These are phyloP conservation scores for Paratilapia polleni DNA, from an alignment of 2,113 vertebrate genomes.

Conservation along the genomic window DNA sequence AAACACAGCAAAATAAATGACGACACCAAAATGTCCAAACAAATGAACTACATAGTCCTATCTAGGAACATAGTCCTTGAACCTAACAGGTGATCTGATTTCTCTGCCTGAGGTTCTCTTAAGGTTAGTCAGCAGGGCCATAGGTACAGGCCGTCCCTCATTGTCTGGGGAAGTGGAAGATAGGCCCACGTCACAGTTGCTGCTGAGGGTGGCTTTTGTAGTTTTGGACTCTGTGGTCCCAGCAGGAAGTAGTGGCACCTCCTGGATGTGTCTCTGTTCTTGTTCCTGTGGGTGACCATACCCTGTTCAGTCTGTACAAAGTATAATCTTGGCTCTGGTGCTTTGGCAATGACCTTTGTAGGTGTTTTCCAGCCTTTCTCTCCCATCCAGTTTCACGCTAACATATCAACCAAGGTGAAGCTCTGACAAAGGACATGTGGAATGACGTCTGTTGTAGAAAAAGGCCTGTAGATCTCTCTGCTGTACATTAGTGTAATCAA, in stretches of 20 bases:
- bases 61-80: too few relatives aligned
- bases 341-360: not conserved
- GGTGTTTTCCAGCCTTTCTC: not conserved
- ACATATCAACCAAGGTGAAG: not conserved
- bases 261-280: not conserved
- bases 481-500: not conserved
- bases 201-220: too few relatives aligned
- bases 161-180: not conserved
- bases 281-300: not conserved
- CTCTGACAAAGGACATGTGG: not conserved
- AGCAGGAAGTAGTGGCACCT: accelerated
- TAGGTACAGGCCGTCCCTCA: not conserved
- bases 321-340: not conserved
- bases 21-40: too few relatives aligned
- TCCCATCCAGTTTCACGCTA: not conserved
- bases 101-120: too few relatives aligned
- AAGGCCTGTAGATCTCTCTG: not conserved
- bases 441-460: not conserved
- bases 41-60: too few relatives aligned
- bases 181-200: not conserved
- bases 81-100: too few relatives aligned
- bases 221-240: not conserved
- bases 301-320: not conserved
- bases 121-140: not conserved
- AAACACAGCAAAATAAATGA: too few relatives aligned